Base-by-base conservation (phyloP, 92 coral and sea anemone genomes). In the Epizoanthus stellaris region DNA sequence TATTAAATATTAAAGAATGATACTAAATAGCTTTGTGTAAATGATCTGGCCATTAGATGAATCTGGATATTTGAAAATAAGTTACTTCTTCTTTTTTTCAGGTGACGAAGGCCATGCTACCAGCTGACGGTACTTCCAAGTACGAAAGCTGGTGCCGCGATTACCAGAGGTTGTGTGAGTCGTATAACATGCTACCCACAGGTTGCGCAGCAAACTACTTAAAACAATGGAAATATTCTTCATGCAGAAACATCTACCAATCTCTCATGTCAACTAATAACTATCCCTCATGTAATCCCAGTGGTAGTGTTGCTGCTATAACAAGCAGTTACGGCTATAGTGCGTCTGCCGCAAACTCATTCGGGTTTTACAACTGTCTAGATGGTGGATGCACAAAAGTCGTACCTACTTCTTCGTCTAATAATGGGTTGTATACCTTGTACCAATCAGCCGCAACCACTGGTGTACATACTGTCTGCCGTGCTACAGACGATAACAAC, bases 91-190 rank as follows among this genome's bases (percentile, higher is more conserved):
- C 5, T 43, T 43, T 43, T 6, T 87, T 42, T 43, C 71, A 82
- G 23, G 91, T 75, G 1, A 53, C 84, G 1, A 85, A 76, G 53
- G 93, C 91, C 14, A 65, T 47, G 49, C 83, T 91, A 8, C 91
- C 93, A 38, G 16, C 5, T 2, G 58, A 87, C 65, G 88, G 91
- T 2, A 68, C 21, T 52, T 91, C 93, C 10, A 80, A 85, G 67
- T 80, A 91, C 34, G 80, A 80, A 17, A 80, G 79, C 87, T 91
- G 93, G 93, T 91, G 93, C 52, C 72, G 82, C 19, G 93, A 91
- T 53, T 91, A 91, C 43, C 85, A 87, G 64, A 80, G 87, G 43
- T 76, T 91, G 56, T 91, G 93, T 47, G 89, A 63, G 21, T 76
- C 91, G 45, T 91, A 91, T 39, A 86, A 82, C 21, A 79, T 82